These are phyloP conservation scores for Quadroppia sp. DNA, from an alignment of 2,888 invertebrate species.

Conservation along the genomic window DNA sequence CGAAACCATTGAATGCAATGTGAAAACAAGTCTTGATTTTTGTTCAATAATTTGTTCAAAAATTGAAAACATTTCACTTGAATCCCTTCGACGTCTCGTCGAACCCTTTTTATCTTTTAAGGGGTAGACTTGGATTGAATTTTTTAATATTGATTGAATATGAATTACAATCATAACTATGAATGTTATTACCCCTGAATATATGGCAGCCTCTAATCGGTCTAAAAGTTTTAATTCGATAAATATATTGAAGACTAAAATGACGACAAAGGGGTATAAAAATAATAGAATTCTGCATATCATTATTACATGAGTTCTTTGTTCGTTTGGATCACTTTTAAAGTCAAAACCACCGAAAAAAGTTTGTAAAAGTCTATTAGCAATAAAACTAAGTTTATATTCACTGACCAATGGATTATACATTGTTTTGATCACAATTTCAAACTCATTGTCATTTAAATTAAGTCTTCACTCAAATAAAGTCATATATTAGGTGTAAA, in stretches of 20 bases:
- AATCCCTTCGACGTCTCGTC: too few relatives aligned
- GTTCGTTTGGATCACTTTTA: neutral
- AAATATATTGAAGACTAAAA: neutral
- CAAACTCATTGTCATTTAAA: too few relatives aligned
- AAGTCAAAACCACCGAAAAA: constrained; percentile 35
- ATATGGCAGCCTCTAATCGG: neutral
- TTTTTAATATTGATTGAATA: neutral
- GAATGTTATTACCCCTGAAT: neutral
- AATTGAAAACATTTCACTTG: neutral
- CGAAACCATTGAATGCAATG: neutral
- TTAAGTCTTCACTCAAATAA: too few relatives aligned
- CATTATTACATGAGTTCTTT: neutral
- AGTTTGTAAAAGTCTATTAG: constrained; percentile 35
- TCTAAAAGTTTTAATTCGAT: neutral
- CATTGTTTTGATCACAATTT: constrained; percentile 3
- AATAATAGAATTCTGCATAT: neutral
- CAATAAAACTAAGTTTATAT: constrained; percentile 37
- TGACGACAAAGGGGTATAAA: neutral
- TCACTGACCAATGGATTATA: constrained; percentile 40
- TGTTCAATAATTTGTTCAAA: neutral
- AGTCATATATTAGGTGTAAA: too few relatives aligned
- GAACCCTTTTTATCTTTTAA: neutral
- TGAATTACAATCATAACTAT: neutral
- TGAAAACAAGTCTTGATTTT: neutral
- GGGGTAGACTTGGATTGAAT: neutral